Base-by-base conservation (phyloP, 2,888 invertebrate species). In the Limenitis camilla region DNA sequence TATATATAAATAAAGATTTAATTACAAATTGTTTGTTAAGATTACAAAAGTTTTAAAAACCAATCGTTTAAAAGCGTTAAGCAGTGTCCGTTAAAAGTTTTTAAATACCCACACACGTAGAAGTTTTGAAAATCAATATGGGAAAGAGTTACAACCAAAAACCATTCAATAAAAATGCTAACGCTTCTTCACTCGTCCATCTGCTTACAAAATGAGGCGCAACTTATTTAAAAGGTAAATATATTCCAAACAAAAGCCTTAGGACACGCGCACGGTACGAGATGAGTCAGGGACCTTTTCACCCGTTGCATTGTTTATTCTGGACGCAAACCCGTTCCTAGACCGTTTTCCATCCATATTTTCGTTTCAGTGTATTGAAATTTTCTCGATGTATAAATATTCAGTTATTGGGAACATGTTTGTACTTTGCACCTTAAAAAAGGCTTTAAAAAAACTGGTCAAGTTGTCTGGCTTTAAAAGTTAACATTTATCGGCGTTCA, bases 261-360 rank as follows among this genome's bases (percentile, higher is more conserved):
- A 61, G 64, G 61, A 69, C 69, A 65, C 70, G 65, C 64, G 66
- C 66, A 68, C 40, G 40, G 53, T 46, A 61, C 62, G 64, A 76
- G 78, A 81, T 84, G 85, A 83, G 80, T 84, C 82, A 81, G 71
- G 66, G 74, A 80, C 78, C 82, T 81, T 83, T 83, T 78, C 80
- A 78, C 80, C 64, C 61, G 59, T 61, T 61, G 60, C 71, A 81
- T 84, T 83, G 76, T 80, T 75, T 71, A 80, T 83, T 80, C 82
- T 77, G 70, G 69, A 73, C 72, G 67, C 71, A 74, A 75, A 76
- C 74, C 69, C 62, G 69, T 74, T 69, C 67, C 69, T 60, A 63
- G 66, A 63, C 68, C 65, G 71, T 58, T 80, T 83, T 81, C 74
- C 78, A 74, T 72, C 63, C 60, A 66, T 67, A 70, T 78, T 78